phyloP scores from a whole-genome alignment of 2,113 vertebrate species.

The Trichechus manatus region DNA sequence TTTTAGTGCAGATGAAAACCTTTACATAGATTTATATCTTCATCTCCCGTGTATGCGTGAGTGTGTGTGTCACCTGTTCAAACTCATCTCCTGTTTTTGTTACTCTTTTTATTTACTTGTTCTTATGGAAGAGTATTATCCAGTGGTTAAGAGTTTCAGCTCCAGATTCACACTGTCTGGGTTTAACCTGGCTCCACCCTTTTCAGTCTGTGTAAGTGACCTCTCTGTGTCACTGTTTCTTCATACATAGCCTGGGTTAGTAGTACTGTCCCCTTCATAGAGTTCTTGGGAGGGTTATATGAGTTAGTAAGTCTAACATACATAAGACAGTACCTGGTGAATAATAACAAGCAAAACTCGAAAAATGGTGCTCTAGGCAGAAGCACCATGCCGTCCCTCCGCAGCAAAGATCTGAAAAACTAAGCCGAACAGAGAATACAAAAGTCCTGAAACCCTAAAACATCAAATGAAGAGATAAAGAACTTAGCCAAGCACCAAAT shows the following conservation, averaged over 20 bases:
- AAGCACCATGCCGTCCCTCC: no score
- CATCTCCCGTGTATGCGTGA: neutral
- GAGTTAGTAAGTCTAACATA: no score
- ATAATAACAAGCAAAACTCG: no score
- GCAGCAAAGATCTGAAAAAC: no score
- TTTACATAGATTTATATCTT: neutral
- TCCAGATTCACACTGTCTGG: neutral
- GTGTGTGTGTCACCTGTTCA: neutral
- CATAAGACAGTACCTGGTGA: no score
- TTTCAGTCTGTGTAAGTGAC: neutral
- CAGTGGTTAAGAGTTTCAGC: neutral
- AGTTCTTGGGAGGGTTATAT: neutral
- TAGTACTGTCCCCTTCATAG: neutral
- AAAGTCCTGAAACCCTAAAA: no score
- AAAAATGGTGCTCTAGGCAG: no score
- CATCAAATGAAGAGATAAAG: no score
- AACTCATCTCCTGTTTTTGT: neutral
- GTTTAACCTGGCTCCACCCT: neutral
- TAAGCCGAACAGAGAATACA: no score
- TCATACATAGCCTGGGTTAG: neutral
- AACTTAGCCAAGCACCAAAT: no score
- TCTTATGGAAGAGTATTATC: neutral
- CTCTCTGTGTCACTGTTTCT: neutral
- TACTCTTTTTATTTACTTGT: neutral
- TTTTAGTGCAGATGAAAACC: neutral